phyloP scores from a whole-genome alignment of 2,888 invertebrate genomes.

The Hyposoter dolosus region DNA sequence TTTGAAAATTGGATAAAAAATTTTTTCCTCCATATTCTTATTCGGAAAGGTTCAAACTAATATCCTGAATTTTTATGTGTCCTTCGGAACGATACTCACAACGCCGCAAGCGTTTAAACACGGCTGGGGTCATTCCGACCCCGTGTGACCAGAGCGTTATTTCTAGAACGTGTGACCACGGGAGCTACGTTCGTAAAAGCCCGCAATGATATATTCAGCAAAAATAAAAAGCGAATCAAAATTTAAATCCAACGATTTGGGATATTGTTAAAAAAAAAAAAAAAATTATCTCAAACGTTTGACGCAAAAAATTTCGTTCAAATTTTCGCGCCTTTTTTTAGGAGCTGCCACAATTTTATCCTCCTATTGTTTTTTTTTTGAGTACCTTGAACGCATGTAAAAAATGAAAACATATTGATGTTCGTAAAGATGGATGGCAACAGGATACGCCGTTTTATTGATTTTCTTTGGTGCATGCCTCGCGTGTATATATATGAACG shows the following conservation, averaged over 20 bases:
- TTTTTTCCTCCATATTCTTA: no score
- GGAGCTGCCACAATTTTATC: neutral
- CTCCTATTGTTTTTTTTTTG: neutral
- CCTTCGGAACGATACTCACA: no score
- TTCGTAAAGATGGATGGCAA: constrained; percentile 36
- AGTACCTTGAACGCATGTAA: neutral
- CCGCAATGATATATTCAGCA: no score
- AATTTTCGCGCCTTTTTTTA: neutral
- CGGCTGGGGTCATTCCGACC: no score
- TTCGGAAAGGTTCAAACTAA: no score
- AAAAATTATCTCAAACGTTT: neutral
- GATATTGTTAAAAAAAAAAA: neutral
- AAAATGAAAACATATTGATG: constrained; percentile 2
- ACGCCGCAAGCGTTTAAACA: no score
- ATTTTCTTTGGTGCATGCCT: constrained; percentile 51
- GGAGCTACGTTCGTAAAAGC: no score
- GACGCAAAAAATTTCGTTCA: neutral
- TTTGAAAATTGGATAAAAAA: no score
- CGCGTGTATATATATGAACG: constrained; percentile 33
- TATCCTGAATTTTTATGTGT: no score
- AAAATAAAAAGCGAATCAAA: no score
- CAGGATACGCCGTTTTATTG: constrained; percentile 63
- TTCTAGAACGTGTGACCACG: no score
- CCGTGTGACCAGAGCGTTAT: no score
- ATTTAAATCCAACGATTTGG: neutral